These are phyloP conservation scores for Subanguina moxae DNA, from an alignment of 1,140 invertebrate genomes.

Conservation along the genomic window DNA sequence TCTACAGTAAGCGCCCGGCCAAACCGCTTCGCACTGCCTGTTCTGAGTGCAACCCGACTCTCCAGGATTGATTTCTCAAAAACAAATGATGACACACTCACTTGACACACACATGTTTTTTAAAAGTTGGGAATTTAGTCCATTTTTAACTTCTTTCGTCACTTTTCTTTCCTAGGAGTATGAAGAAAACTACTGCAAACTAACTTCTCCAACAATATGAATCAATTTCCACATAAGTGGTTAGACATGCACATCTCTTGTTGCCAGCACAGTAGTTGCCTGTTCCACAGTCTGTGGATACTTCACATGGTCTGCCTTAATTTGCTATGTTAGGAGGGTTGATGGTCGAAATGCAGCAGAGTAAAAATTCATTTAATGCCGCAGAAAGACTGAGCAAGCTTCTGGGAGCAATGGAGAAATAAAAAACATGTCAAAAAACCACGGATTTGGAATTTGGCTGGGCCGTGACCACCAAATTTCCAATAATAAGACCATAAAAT, in stretches of 20 bases:
- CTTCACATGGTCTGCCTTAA: constrained; percentile 54
- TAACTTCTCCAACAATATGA: constrained; percentile 58
- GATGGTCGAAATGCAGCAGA: no score
- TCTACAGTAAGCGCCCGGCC: constrained; percentile 57
- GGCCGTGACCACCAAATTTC: no score
- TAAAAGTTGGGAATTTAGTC: no score
- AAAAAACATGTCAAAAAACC: no score
- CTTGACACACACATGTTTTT: constrained; percentile 8
- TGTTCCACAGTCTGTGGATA: constrained; percentile 55
- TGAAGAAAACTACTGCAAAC: constrained; percentile 26
- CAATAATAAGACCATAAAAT: no score
- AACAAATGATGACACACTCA: neutral
- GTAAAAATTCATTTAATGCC: no score
- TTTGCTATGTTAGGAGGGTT: no score
- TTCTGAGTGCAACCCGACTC: constrained; percentile 59
- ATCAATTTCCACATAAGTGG: constrained; percentile 59
- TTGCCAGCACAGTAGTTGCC: constrained; percentile 59
- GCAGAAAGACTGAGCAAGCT: no score
- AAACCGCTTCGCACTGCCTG: constrained; percentile 56
- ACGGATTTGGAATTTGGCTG: no score
- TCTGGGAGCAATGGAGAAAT: no score
- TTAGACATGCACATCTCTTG: constrained; percentile 58
- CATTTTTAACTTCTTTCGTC: no score
- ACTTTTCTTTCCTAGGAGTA: no score
- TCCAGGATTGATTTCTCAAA: constrained; percentile 56